phyloP scores from a whole-genome alignment of 2,113 vertebrate species.

The Onychorhynchus coronatus region DNA sequence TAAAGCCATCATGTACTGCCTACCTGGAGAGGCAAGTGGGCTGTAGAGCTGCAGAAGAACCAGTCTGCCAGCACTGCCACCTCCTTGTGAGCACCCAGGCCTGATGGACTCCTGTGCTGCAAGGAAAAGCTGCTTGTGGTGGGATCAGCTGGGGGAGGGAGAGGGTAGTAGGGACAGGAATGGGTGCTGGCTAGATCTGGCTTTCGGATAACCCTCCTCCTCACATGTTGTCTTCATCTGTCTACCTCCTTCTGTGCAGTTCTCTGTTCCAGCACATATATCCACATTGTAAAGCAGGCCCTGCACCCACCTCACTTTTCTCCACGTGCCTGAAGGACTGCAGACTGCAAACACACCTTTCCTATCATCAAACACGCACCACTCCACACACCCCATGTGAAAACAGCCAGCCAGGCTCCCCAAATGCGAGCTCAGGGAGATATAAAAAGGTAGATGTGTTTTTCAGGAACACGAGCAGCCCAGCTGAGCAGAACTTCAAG shows the following conservation, averaged over 20 bases:
- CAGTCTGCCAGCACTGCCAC: background rate
- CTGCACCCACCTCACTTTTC: background rate
- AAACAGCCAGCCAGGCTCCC: background rate
- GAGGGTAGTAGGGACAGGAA: background rate
- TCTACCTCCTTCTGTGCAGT: background rate
- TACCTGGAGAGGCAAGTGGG: background rate
- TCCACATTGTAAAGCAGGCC: background rate
- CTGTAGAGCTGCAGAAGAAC: background rate
- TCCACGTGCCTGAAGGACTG: background rate
- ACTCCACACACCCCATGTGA: background rate
- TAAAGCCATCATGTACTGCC: fast-evolving
- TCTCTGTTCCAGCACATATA: background rate
- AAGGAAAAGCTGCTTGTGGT: background rate
- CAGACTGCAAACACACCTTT: background rate
- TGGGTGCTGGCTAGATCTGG: background rate
- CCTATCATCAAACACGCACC: background rate
- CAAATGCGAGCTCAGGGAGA: fast-evolving
- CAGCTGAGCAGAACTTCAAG: constrained; percentile 59
- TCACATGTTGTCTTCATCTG: background rate
- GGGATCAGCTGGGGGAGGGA: background rate
- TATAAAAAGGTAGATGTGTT: constrained; percentile 56
- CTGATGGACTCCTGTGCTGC: background rate
- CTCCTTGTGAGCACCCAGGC: fast-evolving
- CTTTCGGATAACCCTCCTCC: background rate
- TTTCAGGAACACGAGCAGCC: constrained; percentile 45